These are phyloP conservation scores for Catostomus latipinnis DNA, from an alignment of 2,797 vertebrate genomes.

Conservation along the genomic window DNA sequence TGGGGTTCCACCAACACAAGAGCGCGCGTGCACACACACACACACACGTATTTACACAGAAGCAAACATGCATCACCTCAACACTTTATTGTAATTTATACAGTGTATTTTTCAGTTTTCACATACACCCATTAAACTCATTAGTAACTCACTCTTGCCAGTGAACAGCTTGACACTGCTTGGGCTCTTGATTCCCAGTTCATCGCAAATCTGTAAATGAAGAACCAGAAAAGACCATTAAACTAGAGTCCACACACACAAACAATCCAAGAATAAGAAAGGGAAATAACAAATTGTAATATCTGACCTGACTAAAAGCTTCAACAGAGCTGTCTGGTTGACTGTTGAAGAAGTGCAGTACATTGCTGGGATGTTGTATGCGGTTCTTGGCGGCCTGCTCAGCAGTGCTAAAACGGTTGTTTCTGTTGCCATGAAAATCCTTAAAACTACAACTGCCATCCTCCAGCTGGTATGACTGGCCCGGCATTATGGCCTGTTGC, in stretches of 20 bases:
- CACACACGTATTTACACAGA: slow-evolving; percentile 14
- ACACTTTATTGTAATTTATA: neutral
- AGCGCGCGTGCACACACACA: neutral
- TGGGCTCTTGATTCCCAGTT: slow-evolving; percentile 86
- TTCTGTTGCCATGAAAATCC: slow-evolving; percentile 91
- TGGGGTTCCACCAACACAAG: slow-evolving; percentile 70
- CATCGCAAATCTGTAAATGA: slow-evolving; percentile 83
- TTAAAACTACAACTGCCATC: slow-evolving; percentile 93
- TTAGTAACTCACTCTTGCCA: slow-evolving; percentile 88
- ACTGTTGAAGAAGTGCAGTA: slow-evolving; percentile 93
- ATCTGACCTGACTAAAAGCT: slow-evolving; percentile 84
- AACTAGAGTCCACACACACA: neutral
- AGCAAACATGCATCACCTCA: neutral
- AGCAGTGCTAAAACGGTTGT: slow-evolving; percentile 92
- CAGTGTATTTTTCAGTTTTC: neutral
- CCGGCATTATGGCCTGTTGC: slow-evolving; percentile 92
- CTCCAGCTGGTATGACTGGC: slow-evolving; percentile 91
- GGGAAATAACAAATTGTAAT: neutral
- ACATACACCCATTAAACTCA: neutral
- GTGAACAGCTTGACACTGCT: slow-evolving; percentile 90
- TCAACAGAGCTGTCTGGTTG: slow-evolving; percentile 88
- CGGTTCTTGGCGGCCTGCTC: slow-evolving; percentile 94
- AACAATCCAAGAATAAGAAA: neutral
- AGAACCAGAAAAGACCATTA: neutral
- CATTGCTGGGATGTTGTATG: slow-evolving; percentile 93